phyloP scores from a whole-genome alignment of 2,113 vertebrate species.

The Garra rufa region DNA sequence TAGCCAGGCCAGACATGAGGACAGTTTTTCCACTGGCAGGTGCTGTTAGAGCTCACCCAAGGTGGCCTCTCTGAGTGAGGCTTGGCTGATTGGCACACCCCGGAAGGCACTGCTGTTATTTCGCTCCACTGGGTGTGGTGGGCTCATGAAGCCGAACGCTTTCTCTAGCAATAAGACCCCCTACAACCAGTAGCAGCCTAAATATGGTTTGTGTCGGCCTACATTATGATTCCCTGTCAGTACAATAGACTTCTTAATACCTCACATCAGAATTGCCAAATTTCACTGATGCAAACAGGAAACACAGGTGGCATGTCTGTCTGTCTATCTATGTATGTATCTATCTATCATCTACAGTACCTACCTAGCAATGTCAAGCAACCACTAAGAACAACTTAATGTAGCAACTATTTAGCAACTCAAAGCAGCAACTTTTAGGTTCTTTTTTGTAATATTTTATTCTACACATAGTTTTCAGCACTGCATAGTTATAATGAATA shows the following conservation, averaged over 20 bases:
- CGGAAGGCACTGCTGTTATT: constrained; percentile 35
- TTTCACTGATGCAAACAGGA: no score
- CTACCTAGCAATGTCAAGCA: not conserved
- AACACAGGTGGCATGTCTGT: no score
- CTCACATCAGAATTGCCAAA: not conserved
- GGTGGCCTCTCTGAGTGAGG: constrained; percentile 15
- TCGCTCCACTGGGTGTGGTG: constrained; percentile 46
- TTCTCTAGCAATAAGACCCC: constrained; percentile 21
- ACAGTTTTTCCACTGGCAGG: constrained; percentile 30
- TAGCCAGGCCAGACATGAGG: constrained; percentile 45
- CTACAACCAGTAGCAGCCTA: constrained; percentile 19
- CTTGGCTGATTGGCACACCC: constrained; percentile 26
- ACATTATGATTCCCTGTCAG: not conserved
- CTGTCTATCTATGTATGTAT: not conserved
- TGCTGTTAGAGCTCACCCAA: constrained; percentile 17
- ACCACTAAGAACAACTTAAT: no score
- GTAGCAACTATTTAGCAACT: no score
- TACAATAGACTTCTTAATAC: not conserved
- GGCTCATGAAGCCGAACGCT: constrained; percentile 26
- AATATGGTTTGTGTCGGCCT: constrained; percentile 34
- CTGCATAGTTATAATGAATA: not conserved
- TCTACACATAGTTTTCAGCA: no score
- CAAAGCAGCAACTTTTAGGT: no score
- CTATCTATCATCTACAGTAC: not conserved
- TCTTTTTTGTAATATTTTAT: no score